Evolutionary conservation across 2,113 vertebrate species (phyloP), one percentile per base, ranked within the genome.

Genomic region (Hylia prasina): DNA sequence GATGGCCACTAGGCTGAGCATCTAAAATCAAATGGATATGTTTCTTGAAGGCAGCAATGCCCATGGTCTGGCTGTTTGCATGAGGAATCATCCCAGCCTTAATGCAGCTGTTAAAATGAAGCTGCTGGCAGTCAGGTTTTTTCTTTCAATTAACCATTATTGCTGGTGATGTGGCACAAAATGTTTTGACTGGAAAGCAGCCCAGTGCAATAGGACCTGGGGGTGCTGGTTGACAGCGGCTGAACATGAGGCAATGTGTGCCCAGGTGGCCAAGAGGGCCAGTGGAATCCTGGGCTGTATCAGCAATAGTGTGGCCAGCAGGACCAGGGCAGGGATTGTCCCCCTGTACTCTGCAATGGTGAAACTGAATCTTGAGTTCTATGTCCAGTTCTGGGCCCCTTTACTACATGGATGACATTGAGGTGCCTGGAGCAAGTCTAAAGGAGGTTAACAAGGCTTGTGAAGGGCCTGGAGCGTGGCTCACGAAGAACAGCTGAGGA

Each of bases 291-390:
- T 80, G 31, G 50, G 3, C 50, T 79, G 17, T 2, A 13, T 23
- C 27, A 57, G 42, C 42, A 57, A 4, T 5, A 4, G 37, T 37
- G 50, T 37, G 50, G 50, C 27, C 58, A 81, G 58, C 35, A 81
- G 31, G 42, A 35, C 0, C 13, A 27, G 44, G 31, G 22, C 27
- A 33, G 44, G 0, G 68, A 33, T 24, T 58, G 37, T 58, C 0
- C 10, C 22, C 4, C 33, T 57, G 35, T 50, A 2, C 44, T 33
- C 7, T 0, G 42, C 44, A 50, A 0, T 65, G 66, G 15, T 65
- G 44, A 44, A 31, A 22, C 58, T 2, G 1, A 15, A 57, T 2
- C 7, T 50, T 2, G 5, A 44, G 12, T 65, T 0, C 31, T 57
- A 12, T 80, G 22, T 44, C 44, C 44, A 20, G 35, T 33, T 57